Base-by-base conservation (phyloP, 2,888 invertebrate genomes). In the Noctua comes region DNA sequence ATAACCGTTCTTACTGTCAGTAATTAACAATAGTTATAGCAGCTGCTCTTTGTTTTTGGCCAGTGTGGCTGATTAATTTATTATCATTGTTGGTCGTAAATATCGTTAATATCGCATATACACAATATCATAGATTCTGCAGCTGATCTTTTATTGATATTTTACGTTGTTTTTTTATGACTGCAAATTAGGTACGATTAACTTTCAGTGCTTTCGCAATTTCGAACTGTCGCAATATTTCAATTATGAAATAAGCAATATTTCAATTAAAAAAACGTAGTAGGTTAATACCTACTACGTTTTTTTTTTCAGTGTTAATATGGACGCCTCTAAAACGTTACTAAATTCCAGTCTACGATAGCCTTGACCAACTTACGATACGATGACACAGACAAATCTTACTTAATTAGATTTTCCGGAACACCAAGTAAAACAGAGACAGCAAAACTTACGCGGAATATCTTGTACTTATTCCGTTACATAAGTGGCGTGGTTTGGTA, bases 401-500 rank as follows among this genome's bases (percentile, higher is more conserved):
- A 21, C 31, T 59, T 76, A 70, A 86, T 77, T 72, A 59, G 36
- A 85, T 73, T 83, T 65, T 51, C 57, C 43, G 16, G 11, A 70
- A 77, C 24, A 48, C 59, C 66, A 66, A 70, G 51, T 57, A 74
- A 48, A 77, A 75, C 68, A 69, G 48, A 68, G 64, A 40, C n/a
- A 36, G 51, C 54, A n/a, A 57, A 74, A 66, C 71, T 68, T 59
- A 57, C 31, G 11, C 40, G 18, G 36, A 68, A 68, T 78, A 65
- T 74, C 36, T 76, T 74, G 71, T 83, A 54, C 72, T 75, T 79
- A 62, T 78, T 79, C 51, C 64, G 71, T 86, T 71, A 84, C 80
- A 68, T 84, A 76, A 80, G 80, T 73, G 73, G 75, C 79, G 75
- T 76, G 68, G 85, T 81, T 82, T 79, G 76, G 66, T 36, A 73